These are phyloP conservation scores for Camponotus pennsylvanicus DNA, from an alignment of 1,140 invertebrate genomes.

Conservation along the genomic window DNA sequence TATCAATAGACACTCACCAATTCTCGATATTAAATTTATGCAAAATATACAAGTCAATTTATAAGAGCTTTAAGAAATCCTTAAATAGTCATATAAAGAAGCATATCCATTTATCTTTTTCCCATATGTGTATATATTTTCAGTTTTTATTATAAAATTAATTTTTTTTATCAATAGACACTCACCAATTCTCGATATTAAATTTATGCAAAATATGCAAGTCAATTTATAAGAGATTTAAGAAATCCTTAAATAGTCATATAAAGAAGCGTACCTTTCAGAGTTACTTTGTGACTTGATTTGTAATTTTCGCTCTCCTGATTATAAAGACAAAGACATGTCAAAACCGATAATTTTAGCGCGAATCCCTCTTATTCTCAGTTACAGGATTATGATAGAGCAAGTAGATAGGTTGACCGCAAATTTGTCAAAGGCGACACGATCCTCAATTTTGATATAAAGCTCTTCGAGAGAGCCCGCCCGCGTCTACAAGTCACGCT, in stretches of 20 bases:
- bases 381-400: conserved; percentile 4
- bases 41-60: no score
- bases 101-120: conserved; percentile 16
- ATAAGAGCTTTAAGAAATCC: background rate
- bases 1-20: background rate
- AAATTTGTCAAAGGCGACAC: conserved; percentile 42
- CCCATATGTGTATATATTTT: background rate
- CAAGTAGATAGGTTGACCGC: background rate
- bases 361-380: background rate
- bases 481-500: conserved; percentile 3
- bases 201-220: background rate
- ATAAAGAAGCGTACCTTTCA: no score
- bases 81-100: background rate
- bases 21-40: background rate
- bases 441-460: conserved; percentile 31
- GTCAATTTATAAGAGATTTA: background rate
- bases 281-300: background rate
- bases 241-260: background rate
- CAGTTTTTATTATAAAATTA: background rate
- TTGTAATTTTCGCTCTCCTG: background rate
- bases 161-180: background rate
- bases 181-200: background rate
- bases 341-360: background rate
- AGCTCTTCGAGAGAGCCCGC: background rate
- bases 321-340: background rate